Evolutionary conservation across 2,113 vertebrate species (phyloP).

Genomic region (Catharus fuscescens): DNA sequence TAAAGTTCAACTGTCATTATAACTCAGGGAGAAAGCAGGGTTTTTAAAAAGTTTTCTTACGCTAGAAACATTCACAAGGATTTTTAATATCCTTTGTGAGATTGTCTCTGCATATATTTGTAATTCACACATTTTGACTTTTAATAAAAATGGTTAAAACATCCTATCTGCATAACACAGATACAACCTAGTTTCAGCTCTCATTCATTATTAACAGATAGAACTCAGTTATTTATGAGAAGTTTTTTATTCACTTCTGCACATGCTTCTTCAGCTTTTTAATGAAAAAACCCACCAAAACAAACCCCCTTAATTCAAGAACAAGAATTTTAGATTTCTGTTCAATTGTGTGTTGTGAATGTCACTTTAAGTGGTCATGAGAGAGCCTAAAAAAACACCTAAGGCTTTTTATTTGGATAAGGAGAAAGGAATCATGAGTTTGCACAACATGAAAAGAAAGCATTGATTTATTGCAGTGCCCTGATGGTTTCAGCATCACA

Average conservation of each 20-base stretch:
- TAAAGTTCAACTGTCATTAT: neutral
- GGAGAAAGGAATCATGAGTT: neutral
- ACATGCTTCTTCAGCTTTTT: neutral
- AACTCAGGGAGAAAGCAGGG: neutral
- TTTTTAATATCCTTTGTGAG: conserved; percentile 67
- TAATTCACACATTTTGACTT: conserved; percentile 38
- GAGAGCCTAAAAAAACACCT: neutral
- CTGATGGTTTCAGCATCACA: neutral
- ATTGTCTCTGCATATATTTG: conserved; percentile 43
- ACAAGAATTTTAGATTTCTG: neutral
- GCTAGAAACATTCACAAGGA: conserved; percentile 26
- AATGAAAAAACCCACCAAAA: neutral
- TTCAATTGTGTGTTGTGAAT: neutral
- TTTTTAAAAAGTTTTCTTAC: neutral
- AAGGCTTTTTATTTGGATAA: neutral
- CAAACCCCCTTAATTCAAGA: neutral
- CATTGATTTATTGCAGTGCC: neutral
- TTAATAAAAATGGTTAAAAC: conserved; percentile 62
- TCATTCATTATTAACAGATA: conserved; percentile 32
- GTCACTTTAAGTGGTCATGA: neutral
- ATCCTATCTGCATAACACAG: conserved; percentile 33
- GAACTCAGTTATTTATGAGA: conserved; percentile 29
- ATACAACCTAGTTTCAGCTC: conserved; percentile 5
- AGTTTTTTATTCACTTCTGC: neutral
- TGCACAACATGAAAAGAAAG: neutral